Evolutionary conservation across 2,888 invertebrate genomes (phyloP).

Genomic region (Tachina grossa): DNA sequence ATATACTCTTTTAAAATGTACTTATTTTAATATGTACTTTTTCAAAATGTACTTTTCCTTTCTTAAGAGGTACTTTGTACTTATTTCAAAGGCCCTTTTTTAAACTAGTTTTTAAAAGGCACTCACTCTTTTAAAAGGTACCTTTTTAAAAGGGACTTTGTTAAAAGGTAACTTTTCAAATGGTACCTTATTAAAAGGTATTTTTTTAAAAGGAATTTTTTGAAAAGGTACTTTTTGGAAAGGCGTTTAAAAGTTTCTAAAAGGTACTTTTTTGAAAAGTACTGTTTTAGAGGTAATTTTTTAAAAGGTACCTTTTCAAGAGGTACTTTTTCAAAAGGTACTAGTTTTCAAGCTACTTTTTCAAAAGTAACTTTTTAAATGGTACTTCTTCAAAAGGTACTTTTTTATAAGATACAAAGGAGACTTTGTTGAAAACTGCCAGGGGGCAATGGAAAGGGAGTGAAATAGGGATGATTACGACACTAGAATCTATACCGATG

Average conservation of each 20-base stretch:
- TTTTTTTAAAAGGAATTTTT: background rate
- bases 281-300: background rate
- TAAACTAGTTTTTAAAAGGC: too few species aligned
- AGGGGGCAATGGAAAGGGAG: too few species aligned
- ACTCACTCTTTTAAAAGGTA: background rate
- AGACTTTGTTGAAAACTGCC: background rate
- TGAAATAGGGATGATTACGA: too few species aligned
- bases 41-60: too few species aligned
- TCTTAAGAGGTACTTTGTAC: too few species aligned
- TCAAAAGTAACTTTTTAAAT: background rate
- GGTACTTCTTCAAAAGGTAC: background rate
- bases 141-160: too few species aligned
- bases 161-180: too few species aligned
- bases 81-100: too few species aligned
- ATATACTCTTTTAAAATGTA: too few species aligned
- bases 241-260: too few species aligned
- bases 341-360: background rate
- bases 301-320: background rate
- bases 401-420: background rate
- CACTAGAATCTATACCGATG: too few species aligned
- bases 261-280: background rate
- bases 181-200: background rate
- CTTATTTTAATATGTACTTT: too few species aligned
- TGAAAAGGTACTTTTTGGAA: background rate
- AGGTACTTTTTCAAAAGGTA: background rate